Evolutionary conservation across 2,888 invertebrate species (phyloP), one percentile per base, ranked within the genome.

Genomic region (Macrophya alboannulata): DNA sequence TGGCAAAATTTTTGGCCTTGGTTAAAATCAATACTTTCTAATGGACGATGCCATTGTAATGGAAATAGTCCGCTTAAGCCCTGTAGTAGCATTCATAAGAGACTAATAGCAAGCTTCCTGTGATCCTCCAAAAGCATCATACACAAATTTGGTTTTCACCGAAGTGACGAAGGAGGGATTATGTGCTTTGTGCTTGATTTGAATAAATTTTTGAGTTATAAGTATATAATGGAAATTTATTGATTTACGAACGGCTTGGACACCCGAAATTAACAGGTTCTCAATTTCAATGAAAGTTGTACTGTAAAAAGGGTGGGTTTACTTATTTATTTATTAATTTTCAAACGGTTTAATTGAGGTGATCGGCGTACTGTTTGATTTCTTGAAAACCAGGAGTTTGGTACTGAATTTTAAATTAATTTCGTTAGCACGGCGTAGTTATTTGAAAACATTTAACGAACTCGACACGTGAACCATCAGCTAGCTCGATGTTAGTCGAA

Each of bases 401-500:
- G 15, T 55, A 51, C 17, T 77, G 17, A 55, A 77, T 51, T 77
- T 77, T 5, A 51, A 55, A 55, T 55, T 51, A 48, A 77, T 51
- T 51, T 55, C 37, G 31, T 77, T 77, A 51, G 31, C n/a, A 10
- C 40, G 12, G 25, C 15, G 17, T 77, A 77, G 17, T 55, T 77
- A 77, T 37, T 77, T 77, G 77, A 55, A 37, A 77, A 77, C 77
- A 51, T 37, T 51, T 48, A 31, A 55, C 55, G 77, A 77, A 77
- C 55, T 25, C n/a, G 77, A 55, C 37, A 55, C 77, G 77, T 51
- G 31, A 77, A 55, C 17, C 55, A n/a, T n/a, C n/a, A n/a, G n/a
- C n/a, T n/a, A 31, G 51, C 51, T 25, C 25, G 51, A 51, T 76
- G 31, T 31, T 76, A 3, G 6, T 51, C 15, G 37, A 55, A 51